Base-by-base conservation (phyloP, 2,113 vertebrate genomes). In the Stictonetta naevosa region DNA sequence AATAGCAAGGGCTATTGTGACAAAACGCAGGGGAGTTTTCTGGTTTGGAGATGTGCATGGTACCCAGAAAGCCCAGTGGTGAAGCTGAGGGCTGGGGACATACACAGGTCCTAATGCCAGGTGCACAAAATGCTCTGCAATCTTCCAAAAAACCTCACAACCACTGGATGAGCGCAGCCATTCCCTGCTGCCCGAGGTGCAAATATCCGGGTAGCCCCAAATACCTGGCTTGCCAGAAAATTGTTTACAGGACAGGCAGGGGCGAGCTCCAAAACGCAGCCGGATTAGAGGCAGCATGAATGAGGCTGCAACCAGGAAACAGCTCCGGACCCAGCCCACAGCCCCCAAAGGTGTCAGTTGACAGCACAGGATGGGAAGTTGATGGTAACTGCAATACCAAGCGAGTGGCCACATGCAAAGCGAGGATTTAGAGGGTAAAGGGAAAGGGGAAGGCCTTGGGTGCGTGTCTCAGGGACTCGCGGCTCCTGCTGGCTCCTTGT, bases 281-380 rank as follows among this genome's bases (percentile, higher is more conserved):
- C 3, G 38, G 21, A 34, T 34, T 5, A 34, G 71, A n/a, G 79
- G 55, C 84, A 79, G 71, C 7, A 0, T 2, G 68, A 67, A 34
- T 0, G 59, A 48, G 69, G 63, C 74, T 4, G 28, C 1, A 8
- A 74, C 87, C 73, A 92, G 91, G 73, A 85, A 62, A 59, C 18
- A 1, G 0, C 82, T 42, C 77, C 6, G 22, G 79, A 86, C 63
- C 76, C 91, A 66, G 85, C 87, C 88, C 78, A 18, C 94, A 86
- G 90, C 86, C 90, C 93, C 95, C 83, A n/a, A 17, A 89, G 92
- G 92, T 76, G 92, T 55, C 90, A 76, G 76, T 19, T 52, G 56
- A 69, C 88, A 76, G 88, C 89, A 53, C 83, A 10, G 92, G 55
- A 62, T 46, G 78, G 62, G 73, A 59, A 63, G 83, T 19, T 44